A percentile compares a stretch with the other conserved stretches of the same genome.
phyloP scores from a whole-genome alignment of 2,888 invertebrate genomes.

The Luperina testacea region DNA sequence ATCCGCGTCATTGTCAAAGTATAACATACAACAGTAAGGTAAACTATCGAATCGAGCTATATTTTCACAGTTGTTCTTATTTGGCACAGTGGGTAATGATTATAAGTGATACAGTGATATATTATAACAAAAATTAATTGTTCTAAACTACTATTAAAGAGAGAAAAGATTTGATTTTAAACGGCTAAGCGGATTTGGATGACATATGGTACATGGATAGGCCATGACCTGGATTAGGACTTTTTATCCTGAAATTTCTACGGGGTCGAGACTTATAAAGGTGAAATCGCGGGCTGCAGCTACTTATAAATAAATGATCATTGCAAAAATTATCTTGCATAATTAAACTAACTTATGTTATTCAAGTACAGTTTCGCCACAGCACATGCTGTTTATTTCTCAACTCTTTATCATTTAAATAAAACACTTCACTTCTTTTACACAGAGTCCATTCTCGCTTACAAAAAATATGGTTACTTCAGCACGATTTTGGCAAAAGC shows the following conservation, averaged over 20 bases:
- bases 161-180: not conserved
- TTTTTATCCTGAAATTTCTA: not conserved
- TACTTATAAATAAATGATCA: not conserved
- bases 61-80: not conserved
- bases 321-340: constrained; percentile 6
- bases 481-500: constrained; percentile 52
- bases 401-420: not conserved
- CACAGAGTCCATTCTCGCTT: constrained; percentile 35
- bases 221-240: not conserved
- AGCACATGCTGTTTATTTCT: constrained; percentile 17
- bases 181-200: not conserved
- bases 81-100: not conserved
- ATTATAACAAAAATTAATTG: not conserved
- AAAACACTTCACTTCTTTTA: not conserved
- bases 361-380: constrained; percentile 35
- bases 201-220: too few species aligned
- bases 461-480: constrained; percentile 7
- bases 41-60: too few species aligned
- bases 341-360: constrained; percentile 1
- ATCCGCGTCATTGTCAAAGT: not conserved
- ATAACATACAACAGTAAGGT: not conserved
- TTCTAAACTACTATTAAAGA: too few species aligned
- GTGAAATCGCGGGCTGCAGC: not conserved
- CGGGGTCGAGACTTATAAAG: not conserved
- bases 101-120: too few species aligned